Evolutionary conservation across 2,888 invertebrate species (phyloP), one percentile per base, ranked within the genome.

Genomic region (Pheosia tremula): DNA sequence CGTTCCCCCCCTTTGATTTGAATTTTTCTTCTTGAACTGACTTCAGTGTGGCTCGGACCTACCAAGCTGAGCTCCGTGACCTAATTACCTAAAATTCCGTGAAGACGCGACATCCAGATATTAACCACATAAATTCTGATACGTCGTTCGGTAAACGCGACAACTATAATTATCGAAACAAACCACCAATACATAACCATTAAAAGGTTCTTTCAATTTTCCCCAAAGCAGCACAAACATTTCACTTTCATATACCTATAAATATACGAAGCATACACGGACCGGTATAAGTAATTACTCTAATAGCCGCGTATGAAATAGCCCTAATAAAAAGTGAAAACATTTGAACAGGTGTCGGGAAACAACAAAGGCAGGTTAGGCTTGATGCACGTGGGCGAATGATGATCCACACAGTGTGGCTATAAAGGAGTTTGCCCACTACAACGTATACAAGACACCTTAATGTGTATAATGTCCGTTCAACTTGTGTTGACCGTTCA

Each of bases 321-420:
- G 75, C 80, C 75, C 77, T 80, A 78, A 78, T 82, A 79, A 82
- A 82, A 82, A 83, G 82, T 81, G 81, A 82, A 83, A 82, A 77
- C 77, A 45, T 11, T 56, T 56, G 41, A 8, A 56, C 56, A 41
- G 24, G 56, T 54, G 54, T 37, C 53, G 10, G 53, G 53, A 37
- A 53, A 53, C 41, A 56, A 56, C 41, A 41, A 56, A 41, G 24
- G 11, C 39, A 7, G 37, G 38, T 38, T 8, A 11, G 54, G 39
- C 13, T 24, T 13, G n/a, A n/a, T 8, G n/a, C 56, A 41, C 53
- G 53, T 37, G 53, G 53, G 36, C 53, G 9, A 53, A 2, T 53
- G 5, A 37, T 53, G 37, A 5, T 11, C 4, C 37, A 36, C 9
- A 3, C n/a, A 4, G 47, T 47, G 47, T n/a, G 47, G 11, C 47